These are phyloP conservation scores for Erythrocebus patas DNA, from an alignment of 2,113 vertebrate species.

Conservation along the genomic window DNA sequence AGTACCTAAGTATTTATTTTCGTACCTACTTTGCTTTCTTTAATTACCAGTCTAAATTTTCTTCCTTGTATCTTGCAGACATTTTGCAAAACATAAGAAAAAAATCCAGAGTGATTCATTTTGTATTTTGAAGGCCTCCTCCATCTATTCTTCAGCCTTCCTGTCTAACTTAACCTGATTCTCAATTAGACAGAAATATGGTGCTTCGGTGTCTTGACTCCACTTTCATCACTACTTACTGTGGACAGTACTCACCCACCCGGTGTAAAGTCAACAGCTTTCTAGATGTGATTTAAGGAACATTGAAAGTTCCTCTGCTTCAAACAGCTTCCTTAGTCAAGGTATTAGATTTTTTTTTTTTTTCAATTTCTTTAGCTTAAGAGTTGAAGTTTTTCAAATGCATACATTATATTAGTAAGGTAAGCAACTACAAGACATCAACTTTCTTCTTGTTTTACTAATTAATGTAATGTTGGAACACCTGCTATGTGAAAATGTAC, in stretches of 20 bases:
- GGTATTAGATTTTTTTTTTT: background rate
- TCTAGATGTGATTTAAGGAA: background rate
- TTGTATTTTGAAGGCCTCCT: background rate
- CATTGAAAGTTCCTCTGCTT: background rate
- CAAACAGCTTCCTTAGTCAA: background rate
- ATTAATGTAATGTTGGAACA: background rate
- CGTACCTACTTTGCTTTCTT: background rate
- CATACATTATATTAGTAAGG: background rate
- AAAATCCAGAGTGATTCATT: background rate
- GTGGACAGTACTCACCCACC: background rate
- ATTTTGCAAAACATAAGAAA: background rate
- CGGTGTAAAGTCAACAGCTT: background rate
- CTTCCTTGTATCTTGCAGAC: background rate
- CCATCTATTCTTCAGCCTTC: background rate
- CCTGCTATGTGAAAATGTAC: background rate
- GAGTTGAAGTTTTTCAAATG: background rate
- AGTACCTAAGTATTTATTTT: background rate
- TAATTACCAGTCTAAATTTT: background rate
- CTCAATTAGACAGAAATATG: background rate
- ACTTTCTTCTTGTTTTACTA: background rate
- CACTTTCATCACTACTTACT: background rate
- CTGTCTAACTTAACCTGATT: background rate
- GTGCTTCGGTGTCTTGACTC: background rate
- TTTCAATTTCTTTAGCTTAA: background rate
- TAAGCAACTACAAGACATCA: background rate